Evolutionary conservation across 1,140 invertebrate genomes (phyloP).

Genomic region (Drosophila nikananu): DNA sequence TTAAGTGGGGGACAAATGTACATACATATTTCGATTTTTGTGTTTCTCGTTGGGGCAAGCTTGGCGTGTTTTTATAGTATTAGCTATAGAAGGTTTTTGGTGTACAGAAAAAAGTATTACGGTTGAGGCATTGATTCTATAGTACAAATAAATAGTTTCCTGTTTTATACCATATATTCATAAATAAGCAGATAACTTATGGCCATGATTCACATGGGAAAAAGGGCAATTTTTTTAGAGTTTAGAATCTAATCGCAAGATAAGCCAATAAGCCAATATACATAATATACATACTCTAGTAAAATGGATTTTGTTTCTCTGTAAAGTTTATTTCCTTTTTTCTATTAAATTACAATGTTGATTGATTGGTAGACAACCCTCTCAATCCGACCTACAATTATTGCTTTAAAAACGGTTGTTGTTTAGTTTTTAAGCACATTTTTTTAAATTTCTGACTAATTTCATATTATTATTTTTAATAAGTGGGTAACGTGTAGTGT

Average conservation of each 20-base stretch:
- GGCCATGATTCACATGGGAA: neutral
- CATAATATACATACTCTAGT: no score
- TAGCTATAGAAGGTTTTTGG: slow-evolving; percentile 3
- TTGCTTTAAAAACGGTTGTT: neutral
- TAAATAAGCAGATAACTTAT: neutral
- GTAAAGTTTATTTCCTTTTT: neutral
- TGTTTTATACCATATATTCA: neutral
- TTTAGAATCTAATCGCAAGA: neutral
- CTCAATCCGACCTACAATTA: neutral
- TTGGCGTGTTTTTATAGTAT: slow-evolving; percentile 16
- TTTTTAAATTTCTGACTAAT: no score
- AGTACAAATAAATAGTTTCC: neutral
- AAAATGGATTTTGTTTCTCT: neutral
- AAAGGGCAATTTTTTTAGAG: neutral
- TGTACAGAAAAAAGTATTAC: slow-evolving; percentile 6
- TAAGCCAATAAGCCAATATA: neutral
- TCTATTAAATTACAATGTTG: neutral
- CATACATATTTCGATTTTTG: neutral
- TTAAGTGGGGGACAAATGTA: slow-evolving; percentile 10
- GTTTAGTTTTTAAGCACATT: no score
- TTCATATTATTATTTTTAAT: neutral
- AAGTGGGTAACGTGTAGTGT: neutral
- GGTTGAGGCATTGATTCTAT: neutral
- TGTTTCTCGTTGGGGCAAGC: slow-evolving; percentile 14
- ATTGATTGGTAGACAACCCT: no score